Evolutionary conservation across 1,140 invertebrate genomes (phyloP), one percentile per base, ranked within the genome.

Genomic region (Calephelis nemesis): DNA sequence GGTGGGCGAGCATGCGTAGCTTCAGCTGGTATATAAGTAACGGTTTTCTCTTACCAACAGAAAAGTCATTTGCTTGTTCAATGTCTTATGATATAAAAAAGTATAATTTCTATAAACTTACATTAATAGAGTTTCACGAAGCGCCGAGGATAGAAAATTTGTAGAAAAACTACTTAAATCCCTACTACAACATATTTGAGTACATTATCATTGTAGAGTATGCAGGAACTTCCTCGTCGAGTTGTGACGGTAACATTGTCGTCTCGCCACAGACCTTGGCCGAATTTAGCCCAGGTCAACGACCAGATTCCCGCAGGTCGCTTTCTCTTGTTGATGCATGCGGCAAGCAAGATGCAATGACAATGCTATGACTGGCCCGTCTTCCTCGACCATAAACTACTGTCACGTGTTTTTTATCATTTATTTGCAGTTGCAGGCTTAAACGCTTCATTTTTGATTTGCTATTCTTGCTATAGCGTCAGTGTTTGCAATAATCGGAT

Each of bases 241-340:
- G 69, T 67, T 67, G 60, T 62, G 70, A 72, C 72, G 65, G 62
- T 73, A 70, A 72, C 62, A 65, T 63, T 60, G 68, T 71, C 76
- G 73, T 71, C 79, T 48, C 74, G 75, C 19, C 19, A 66, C 71
- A 85, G 87, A 91, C 85, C 87, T 91, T 91, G 87, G 87, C 87
- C 87, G 85, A 89, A 87, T 89, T 89, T 82, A 82, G 76, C 68
- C 72, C 78, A 77, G 82, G 81, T 84, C 82, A 79, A 74, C 67
- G 82, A 76, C 76, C 79, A 47, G 60, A 30, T 60, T 49, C 49
- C 62, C 74, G 71, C 74, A 74, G 77, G 75, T 82, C 78, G 88
- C 84, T 88, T 89, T 88, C 88, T 82, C 83, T 68, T 69, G 52
- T 60, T 60, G 30, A 39, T 19, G 15, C 15, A 58, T 5, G 19